phyloP scores from a whole-genome alignment of 2,113 vertebrate genomes.

The Chelonoidis abingdonii region DNA sequence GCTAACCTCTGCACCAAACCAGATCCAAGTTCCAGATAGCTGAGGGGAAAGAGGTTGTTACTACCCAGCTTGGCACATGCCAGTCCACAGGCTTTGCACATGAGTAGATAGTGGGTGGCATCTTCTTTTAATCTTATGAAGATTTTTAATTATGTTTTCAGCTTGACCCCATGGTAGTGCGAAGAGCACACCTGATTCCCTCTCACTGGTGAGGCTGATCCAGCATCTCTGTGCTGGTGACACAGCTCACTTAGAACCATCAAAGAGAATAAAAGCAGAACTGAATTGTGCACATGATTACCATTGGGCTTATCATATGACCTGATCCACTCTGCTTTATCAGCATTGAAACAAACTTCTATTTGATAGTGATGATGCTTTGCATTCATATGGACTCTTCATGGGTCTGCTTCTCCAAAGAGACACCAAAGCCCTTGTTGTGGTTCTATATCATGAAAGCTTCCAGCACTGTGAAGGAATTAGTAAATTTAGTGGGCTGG shows the following conservation, averaged over 20 bases:
- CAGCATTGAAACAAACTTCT: not conserved
- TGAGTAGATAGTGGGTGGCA: not conserved
- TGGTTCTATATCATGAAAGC: not conserved
- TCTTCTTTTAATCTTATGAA: not conserved
- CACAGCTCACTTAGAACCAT: not conserved
- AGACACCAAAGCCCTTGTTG: not conserved
- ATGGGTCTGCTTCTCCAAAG: not conserved
- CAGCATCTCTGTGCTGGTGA: accelerated
- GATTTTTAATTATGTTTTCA: not conserved
- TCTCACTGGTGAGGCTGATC: not conserved
- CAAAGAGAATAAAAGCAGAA: accelerated
- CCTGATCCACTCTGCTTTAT: not conserved
- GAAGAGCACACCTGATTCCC: not conserved
- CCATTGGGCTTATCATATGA: not conserved
- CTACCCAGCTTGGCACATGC: not conserved
- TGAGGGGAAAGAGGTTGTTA: not conserved
- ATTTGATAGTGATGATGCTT: not conserved
- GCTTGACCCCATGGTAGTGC: not conserved
- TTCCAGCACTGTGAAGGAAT: not conserved
- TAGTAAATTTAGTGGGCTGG: not conserved
- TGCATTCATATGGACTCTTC: not conserved
- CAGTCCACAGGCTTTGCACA: not conserved
- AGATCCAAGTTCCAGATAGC: not conserved
- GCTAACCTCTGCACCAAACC: not conserved
- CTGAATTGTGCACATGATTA: not conserved